These are phyloP conservation scores for Eufriesea mexicana DNA, from an alignment of 1,140 invertebrate genomes.

Conservation along the genomic window DNA sequence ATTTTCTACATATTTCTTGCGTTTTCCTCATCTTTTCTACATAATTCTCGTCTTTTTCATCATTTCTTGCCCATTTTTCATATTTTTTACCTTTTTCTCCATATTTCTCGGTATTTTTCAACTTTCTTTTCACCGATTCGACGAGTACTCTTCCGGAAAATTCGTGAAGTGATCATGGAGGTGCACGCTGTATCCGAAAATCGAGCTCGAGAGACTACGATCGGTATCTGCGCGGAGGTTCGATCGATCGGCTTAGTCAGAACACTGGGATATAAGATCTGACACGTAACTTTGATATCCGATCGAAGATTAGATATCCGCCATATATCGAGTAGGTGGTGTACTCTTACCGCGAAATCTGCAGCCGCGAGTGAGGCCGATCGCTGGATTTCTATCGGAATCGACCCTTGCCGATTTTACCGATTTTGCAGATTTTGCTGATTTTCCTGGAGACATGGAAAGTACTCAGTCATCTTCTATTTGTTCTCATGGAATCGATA, in stretches of 20 bases:
- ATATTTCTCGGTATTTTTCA: background rate
- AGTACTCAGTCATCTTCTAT: no score
- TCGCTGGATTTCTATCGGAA: background rate
- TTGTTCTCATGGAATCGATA: no score
- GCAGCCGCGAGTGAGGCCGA: background rate
- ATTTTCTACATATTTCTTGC: no score
- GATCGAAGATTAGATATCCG: conserved; percentile 37
- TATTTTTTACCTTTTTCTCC: no score
- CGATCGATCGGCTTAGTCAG: conserved; percentile 18
- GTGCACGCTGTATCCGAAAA: background rate
- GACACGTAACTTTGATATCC: conserved; percentile 13
- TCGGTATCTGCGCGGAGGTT: background rate
- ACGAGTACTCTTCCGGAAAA: background rate
- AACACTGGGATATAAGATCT: conserved; percentile 17
- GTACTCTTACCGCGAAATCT: background rate
- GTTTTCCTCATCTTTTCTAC: no score
- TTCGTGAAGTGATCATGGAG: background rate
- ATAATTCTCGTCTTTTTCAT: no score
- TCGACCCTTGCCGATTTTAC: no score
- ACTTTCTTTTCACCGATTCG: background rate
- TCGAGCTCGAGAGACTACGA: background rate
- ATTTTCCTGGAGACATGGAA: no score
- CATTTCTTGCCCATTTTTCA: no score
- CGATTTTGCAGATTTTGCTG: no score
- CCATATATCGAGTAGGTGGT: background rate